Evolutionary conservation across 2,113 vertebrate genomes (phyloP).

Genomic region (Cottus gobio): DNA sequence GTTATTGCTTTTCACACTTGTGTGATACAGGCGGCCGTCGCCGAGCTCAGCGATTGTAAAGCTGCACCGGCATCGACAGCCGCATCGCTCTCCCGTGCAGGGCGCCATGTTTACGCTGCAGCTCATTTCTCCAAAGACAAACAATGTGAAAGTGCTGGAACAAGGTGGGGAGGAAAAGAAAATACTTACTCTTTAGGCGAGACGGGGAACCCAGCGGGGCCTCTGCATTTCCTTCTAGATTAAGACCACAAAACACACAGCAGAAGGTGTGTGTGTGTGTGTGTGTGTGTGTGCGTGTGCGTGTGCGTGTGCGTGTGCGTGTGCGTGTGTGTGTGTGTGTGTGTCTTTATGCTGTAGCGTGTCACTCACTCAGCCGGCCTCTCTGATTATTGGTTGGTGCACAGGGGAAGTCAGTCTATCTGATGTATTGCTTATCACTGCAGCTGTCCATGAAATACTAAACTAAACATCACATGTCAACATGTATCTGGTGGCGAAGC

Average conservation of each 20-base stretch:
- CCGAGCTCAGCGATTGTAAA: conserved; percentile 61
- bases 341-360: neutral
- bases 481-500: conserved; percentile 1
- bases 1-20: conserved; percentile 73
- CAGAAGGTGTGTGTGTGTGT: conserved; percentile 21
- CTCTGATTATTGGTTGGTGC: conserved; percentile 4
- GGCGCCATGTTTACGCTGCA: conserved; percentile 48
- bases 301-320: conserved; percentile 7
- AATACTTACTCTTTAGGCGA: conserved; percentile 30
- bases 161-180: conserved; percentile 15
- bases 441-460: neutral
- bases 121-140: conserved; percentile 29
- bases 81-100: conserved; percentile 42
- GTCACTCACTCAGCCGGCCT: neutral
- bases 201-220: conserved; percentile 21
- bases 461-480: neutral
- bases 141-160: conserved; percentile 26
- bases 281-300: neutral
- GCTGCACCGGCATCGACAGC: conserved; percentile 48
- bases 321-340: neutral
- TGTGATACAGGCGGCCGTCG: conserved; percentile 48
- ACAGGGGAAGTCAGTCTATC: conserved; percentile 13
- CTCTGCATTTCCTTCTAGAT: conserved; percentile 33
- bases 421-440: neutral
- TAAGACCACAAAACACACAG: conserved; percentile 33